These are phyloP conservation scores for Reticulitermes lucifugus DNA, from an alignment of 2,888 invertebrate species.

Conservation along the genomic window DNA sequence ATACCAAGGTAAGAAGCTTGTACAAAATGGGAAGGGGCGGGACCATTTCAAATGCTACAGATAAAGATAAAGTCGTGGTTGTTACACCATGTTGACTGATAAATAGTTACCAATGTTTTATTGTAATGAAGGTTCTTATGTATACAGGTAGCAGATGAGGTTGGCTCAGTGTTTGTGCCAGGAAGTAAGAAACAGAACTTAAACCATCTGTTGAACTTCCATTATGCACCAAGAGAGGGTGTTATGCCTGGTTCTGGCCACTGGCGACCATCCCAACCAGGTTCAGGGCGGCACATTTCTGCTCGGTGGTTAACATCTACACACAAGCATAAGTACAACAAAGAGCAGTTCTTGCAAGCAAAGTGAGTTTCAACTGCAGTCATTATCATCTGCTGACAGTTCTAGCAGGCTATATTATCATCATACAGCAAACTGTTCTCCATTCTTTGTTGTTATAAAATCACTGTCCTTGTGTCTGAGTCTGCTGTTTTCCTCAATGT, in stretches of 20 bases:
- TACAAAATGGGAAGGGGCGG: too few species aligned
- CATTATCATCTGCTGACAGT: constrained; percentile 39
- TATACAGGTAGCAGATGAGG: constrained; percentile 57
- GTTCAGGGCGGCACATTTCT: constrained; percentile 55
- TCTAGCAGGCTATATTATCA: too few species aligned
- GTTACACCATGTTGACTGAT: too few species aligned
- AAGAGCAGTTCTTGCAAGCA: constrained; percentile 94
- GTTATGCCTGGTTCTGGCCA: constrained; percentile 54
- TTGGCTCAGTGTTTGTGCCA: constrained; percentile 84
- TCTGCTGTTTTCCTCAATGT: not conserved
- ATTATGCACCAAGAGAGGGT: constrained; percentile 75
- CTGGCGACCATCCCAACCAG: constrained; percentile 53
- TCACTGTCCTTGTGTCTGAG: too few species aligned
- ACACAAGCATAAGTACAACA: constrained; percentile 82
- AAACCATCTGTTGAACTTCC: constrained; percentile 94
- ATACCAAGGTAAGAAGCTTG: constrained; percentile 68
- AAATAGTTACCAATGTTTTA: too few species aligned
- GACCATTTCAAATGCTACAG: too few species aligned
- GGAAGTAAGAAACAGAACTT: constrained; percentile 93
- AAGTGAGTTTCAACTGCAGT: constrained; percentile 75
- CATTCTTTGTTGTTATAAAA: too few species aligned
- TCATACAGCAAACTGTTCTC: too few species aligned
- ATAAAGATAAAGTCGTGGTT: too few species aligned
- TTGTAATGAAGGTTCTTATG: too few species aligned
- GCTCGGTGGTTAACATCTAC: constrained; percentile 63